Evolutionary conservation across 2,113 vertebrate genomes (phyloP).

Genomic region (Rhinichthys klamathensis): DNA sequence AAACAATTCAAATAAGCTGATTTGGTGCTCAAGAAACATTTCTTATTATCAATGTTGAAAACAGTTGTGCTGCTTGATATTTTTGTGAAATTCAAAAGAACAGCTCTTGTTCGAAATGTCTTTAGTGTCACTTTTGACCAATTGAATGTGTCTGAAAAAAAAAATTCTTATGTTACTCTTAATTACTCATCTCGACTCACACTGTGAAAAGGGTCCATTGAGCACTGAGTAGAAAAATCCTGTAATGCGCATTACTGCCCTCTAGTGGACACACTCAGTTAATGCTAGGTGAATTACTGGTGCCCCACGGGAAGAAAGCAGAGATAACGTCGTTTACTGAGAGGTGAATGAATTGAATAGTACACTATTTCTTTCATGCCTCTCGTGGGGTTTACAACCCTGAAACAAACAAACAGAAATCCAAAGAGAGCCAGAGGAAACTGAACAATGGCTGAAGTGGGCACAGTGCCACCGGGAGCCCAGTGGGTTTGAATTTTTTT

Average conservation of each 20-base stretch:
- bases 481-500: constrained; percentile 9
- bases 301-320: not conserved
- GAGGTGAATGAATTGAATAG: constrained; percentile 33
- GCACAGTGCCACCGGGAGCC: constrained; percentile 21
- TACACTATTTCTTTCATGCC: constrained; percentile 27
- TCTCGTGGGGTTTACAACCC: constrained; percentile 35
- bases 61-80: not conserved
- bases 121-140: too few relatives aligned
- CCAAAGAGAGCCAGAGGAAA: constrained; percentile 15
- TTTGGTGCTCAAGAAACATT: not conserved
- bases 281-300: not conserved
- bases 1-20: not conserved
- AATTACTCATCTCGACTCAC: not conserved
- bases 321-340: constrained; percentile 1
- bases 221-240: not conserved
- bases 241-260: not conserved
- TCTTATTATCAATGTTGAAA: not conserved
- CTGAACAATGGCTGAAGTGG: constrained; percentile 25
- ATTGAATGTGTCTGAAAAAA: too few relatives aligned
- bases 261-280: constrained; percentile 15
- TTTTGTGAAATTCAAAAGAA: too few relatives aligned
- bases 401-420: constrained; percentile 40
- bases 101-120: too few relatives aligned
- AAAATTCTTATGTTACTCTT: not conserved
- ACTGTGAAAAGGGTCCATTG: not conserved